phyloP scores from a whole-genome alignment of 2,888 invertebrate genomes.

The Nineta flava region DNA sequence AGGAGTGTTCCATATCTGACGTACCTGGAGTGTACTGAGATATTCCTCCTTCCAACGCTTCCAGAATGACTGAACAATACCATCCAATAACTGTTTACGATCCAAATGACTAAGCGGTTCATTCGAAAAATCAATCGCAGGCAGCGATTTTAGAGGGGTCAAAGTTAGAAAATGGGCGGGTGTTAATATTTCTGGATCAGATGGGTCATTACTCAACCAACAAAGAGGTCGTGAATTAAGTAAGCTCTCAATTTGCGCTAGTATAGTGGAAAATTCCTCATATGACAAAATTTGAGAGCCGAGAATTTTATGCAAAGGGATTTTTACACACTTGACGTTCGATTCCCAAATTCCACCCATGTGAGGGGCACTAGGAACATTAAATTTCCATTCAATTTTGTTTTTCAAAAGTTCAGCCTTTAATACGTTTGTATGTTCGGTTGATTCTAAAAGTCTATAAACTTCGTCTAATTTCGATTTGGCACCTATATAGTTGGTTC shows the following conservation, averaged over 20 bases:
- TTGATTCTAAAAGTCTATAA: not conserved
- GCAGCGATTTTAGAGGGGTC: conserved; percentile 6
- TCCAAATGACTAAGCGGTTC: not conserved
- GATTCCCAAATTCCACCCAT: not conserved
- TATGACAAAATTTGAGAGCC: not conserved
- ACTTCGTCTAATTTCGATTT: conserved; percentile 6
- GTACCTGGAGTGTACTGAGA: not conserved
- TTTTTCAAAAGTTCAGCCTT: conserved; percentile 3
- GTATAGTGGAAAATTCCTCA: not conserved
- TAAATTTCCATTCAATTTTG: conserved; percentile 9
- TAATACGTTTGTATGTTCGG: conserved; percentile 2
- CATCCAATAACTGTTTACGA: not conserved
- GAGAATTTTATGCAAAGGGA: not conserved
- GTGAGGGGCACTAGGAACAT: not conserved
- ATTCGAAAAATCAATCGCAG: not conserved
- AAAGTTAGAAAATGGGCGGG: conserved; percentile 9
- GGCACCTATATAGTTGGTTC: conserved; percentile 16
- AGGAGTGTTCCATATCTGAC: not conserved
- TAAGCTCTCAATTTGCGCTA: conserved; percentile 8
- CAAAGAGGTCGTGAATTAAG: conserved; percentile 12
- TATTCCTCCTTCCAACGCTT: conserved; percentile 5
- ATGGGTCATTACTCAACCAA: conserved; percentile 6
- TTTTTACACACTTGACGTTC: not conserved
- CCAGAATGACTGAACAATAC: conserved; percentile 5
- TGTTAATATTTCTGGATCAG: conserved; percentile 6